Evolutionary conservation across 2,888 invertebrate genomes (phyloP), one percentile per base, ranked within the genome.

Genomic region (Gymnoscelis rufifasciata): DNA sequence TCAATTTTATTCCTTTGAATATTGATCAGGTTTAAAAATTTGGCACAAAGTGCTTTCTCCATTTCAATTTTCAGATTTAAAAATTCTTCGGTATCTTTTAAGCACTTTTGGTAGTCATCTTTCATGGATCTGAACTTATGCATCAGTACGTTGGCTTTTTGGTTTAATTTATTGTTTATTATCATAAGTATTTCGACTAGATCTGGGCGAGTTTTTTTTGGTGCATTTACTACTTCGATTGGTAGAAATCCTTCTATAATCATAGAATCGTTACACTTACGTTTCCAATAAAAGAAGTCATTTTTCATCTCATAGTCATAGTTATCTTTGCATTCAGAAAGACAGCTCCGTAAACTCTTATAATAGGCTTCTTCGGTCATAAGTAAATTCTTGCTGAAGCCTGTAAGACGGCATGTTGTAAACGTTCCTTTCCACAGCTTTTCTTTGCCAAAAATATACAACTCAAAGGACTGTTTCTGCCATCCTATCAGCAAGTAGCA

Each of bases 271-370:
- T 64, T 62, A 7, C 62, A 11, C 51, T 67, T 74, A 44, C 68
- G 68, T 60, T 79, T 81, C 83, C 83, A 83, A 47, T 79, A 83
- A 53, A 83, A 82, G 57, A 83, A 79, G 0, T 76, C 82, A 53
- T 68, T 68, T 66, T 71, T 78, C 24, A 83, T 48, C 64, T 83
- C 79, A 31, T 79, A 83, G 1, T 44, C 12, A 43, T 81, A 83
- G 54, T 78, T 60, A 7, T 68, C 59, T 52, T 54, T 68, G 28
- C 67, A 60, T 42, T 74, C 62, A 4, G 77, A 62, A 28, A 83
- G 61, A 52, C 79, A 74, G 38, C 53, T 58, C 49, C 65, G 76
- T 8, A 74, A 48, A 31, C 51, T 70, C 12, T 56, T 50, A 41
- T 62, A 74, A 55, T 83, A 83, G 19, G 61, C 55, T 10, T 48